phyloP scores from a whole-genome alignment of 2,113 vertebrate species.

The Notothenia rossii region DNA sequence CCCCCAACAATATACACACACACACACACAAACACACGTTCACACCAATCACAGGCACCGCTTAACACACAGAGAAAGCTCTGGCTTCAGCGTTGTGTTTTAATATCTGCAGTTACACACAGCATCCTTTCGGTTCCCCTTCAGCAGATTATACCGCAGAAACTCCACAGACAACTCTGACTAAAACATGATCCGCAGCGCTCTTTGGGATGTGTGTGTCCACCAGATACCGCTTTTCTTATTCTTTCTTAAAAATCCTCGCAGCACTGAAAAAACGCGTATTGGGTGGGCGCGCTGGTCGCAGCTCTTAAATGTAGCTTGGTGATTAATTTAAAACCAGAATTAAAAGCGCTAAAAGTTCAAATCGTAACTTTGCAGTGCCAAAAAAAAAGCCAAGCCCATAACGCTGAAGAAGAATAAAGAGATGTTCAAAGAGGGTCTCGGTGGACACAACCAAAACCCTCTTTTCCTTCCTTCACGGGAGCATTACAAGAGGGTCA shows the following conservation, averaged over 20 bases:
- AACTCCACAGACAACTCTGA: slow-evolving; percentile 41
- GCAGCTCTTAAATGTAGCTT: slow-evolving; percentile 51
- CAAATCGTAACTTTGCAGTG: slow-evolving; percentile 16
- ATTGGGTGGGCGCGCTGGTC: slow-evolving; percentile 65
- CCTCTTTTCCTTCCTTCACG: slow-evolving; percentile 26
- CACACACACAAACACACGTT: slow-evolving; percentile 43
- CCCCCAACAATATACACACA: slow-evolving; percentile 25
- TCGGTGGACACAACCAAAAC: slow-evolving; percentile 60
- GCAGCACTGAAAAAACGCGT: slow-evolving; percentile 33
- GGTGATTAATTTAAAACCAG: slow-evolving; percentile 12
- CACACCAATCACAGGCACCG: slow-evolving; percentile 56
- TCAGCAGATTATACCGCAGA: slow-evolving; percentile 33
- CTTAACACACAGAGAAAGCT: slow-evolving; percentile 26
- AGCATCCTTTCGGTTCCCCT: slow-evolving; percentile 41
- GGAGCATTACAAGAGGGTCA: slow-evolving; percentile 34
- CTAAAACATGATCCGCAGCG: slow-evolving; percentile 20
- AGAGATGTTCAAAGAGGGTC: slow-evolving; percentile 26
- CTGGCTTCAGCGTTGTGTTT: slow-evolving; percentile 26
- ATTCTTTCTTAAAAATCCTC: neutral
- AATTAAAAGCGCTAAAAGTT: slow-evolving; percentile 1
- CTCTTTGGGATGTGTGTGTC: slow-evolving; percentile 20
- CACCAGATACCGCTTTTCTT: neutral
- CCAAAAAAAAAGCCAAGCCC: slow-evolving; percentile 11
- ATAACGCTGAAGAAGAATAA: slow-evolving; percentile 36
- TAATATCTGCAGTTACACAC: slow-evolving; percentile 44